Base-by-base conservation (phyloP, 2,797 vertebrate species). In the Muscicapa striata region DNA sequence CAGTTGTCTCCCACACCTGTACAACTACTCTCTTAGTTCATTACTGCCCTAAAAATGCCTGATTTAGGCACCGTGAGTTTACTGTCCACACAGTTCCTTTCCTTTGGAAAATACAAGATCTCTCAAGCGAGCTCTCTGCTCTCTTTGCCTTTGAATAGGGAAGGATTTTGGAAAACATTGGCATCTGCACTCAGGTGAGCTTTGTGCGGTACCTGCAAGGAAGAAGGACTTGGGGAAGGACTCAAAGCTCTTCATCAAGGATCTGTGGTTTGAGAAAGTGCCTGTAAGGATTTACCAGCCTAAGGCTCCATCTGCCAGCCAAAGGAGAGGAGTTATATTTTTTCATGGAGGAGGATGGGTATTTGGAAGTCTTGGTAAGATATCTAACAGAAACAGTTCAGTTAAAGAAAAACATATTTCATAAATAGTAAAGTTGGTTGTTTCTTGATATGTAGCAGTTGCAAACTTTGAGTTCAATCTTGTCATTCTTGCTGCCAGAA, bases 261-360 rank as follows among this genome's bases (percentile, higher is more conserved):
- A 99, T 73, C 51, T 97, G 52, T 92, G 5, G 22, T 99, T 98
- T 72, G 97, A 97, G 7, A 97, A 96, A 1, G 97, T 99, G 67
- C 98, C 98, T 2, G 98, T 98, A 73, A 97, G 98, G 80, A 96
- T 99, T 36, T 99, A 99, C 52, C 98, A 98, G 94, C 98, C 98
- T 9, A 98, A 96, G 40, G 49, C 64, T 14, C 78, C 84, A 46
- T 93, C 97, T 76, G 66, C 95, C 10, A 91, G 96, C 29, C 95
- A 87, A 55, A 98, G 97, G 87, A 97, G 96, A 85, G 98, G 98
- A 55, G 87, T 99, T 18, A 14, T 99, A 29, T 98, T 98, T 95
- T 98, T 98, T 95, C 98, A 99, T 2, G 98, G 98, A 32, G 98
- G 98, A 29, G 98, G 98, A 78, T 98, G 96, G 95, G 52, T 98